Evolutionary conservation across 2,113 vertebrate genomes (phyloP).

Genomic region (Microcebus griseorufus): DNA sequence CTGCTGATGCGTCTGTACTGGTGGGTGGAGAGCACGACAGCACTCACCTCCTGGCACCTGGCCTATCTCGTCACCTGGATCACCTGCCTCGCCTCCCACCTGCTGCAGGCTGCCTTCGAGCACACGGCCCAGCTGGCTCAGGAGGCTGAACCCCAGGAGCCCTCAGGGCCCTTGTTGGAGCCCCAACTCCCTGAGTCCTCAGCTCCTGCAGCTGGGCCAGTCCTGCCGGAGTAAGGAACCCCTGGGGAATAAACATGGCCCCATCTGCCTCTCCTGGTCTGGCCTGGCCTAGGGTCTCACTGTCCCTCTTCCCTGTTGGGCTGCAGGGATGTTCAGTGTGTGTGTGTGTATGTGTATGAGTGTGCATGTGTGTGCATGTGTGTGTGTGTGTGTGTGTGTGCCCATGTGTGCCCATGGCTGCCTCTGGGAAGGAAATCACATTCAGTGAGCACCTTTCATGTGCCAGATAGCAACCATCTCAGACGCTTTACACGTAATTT

Average conservation of each 20-base stretch:
- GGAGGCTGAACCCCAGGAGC: not conserved
- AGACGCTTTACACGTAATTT: not conserved
- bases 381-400: rapidly evolving
- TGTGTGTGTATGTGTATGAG: rapidly evolving
- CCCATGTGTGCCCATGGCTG: not conserved
- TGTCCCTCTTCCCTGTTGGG: no score
- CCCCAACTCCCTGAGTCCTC: not conserved
- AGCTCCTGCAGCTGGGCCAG: not conserved
- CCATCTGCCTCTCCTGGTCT: not conserved
- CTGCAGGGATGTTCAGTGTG: not conserved
- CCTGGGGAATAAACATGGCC: conserved; percentile 54
- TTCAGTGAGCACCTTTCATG: not conserved
- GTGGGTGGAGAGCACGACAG: not conserved
- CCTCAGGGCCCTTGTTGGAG: not conserved
- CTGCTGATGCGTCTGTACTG: not conserved
- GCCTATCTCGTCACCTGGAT: conserved; percentile 71
- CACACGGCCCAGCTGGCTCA: conserved; percentile 63
- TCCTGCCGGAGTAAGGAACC: not conserved
- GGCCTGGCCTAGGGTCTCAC: not conserved
- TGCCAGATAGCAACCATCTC: not conserved
- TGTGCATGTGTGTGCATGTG: rapidly evolving
- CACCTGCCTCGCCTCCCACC: conserved; percentile 66
- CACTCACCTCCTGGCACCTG: conserved; percentile 46
- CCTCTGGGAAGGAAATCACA: not conserved
- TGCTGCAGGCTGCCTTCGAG: conserved; percentile 75